Base-by-base conservation (phyloP, 2,888 invertebrate genomes). In the Eristalinus sepulchralis region DNA sequence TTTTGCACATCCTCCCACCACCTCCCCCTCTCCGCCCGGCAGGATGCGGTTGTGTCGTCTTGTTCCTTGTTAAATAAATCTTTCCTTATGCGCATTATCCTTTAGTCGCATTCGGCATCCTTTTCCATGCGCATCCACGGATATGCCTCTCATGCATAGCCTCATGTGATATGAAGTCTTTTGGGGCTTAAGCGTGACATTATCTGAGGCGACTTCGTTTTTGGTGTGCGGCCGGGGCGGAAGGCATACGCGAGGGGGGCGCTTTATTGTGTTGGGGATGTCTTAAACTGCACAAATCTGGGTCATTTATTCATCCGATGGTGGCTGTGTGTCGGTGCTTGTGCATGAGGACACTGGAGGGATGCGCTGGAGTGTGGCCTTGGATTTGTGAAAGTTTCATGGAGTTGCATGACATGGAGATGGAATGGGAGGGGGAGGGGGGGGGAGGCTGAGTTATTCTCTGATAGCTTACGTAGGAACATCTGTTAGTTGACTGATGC, bases 1-100 rank as follows among this genome's bases (percentile, higher is more conserved):
- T 34, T 53, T 62, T 67, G 33, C 68, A 80, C 13, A 34, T 17
- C 47, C 47, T 47, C 59, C 17, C n/a, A 3, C 59, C 57, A 57
- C 24, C 57, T 3, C 57, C 6, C 11, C 27, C 3, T 11, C 0
- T 13, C 24, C 3, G n/a, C 47, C 59, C 71, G 36, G 34, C 63
- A 63, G 33, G 53, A 34, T 73, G 24, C 34, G 73, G 62, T 55
- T 53, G 62, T 53, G 47, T 53, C 63, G 73, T 11, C 33, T 73
- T 73, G 53, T 55, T 73, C 53, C 33, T 62, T 62, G 73, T 73
- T 63, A 63, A 63, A 34, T 55, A 63, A 73, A 72, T 72, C 62
- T 62, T 73, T 53, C 53, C 11, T 55, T 59, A 39, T 17, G 47
- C 47, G 47, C 17, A 6, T 47, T 47, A 17, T 47, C 47, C 47